A percentile compares a stretch with the other conserved stretches of the same genome.
phyloP scores from a whole-genome alignment of 2,113 vertebrate genomes.

The Rhea pennata region DNA sequence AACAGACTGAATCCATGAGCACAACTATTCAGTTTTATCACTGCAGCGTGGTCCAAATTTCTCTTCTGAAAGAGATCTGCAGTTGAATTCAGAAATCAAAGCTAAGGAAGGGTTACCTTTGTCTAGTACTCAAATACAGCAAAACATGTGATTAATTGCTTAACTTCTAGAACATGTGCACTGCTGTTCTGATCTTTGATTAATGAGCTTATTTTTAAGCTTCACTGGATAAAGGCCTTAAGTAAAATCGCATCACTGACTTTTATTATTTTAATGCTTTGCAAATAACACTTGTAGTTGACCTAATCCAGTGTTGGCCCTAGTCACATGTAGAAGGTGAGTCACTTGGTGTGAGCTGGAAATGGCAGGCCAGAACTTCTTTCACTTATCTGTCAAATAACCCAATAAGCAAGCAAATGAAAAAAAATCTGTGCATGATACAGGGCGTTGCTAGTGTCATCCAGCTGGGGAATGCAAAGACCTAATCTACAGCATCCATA shows the following conservation, averaged over 20 bases:
- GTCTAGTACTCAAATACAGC: not conserved
- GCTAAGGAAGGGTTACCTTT: not conserved
- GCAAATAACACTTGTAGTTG: not conserved
- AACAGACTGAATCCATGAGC: not conserved
- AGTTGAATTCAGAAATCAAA: not conserved
- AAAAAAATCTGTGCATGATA: not conserved
- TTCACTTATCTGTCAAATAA: not conserved
- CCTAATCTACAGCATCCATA: not conserved
- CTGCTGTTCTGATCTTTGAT: not conserved
- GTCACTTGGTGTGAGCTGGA: not conserved
- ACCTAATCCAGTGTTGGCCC: not conserved
- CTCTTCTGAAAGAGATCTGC: not conserved
- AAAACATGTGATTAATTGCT: not conserved
- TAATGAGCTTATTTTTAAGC: constrained; percentile 5
- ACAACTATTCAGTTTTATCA: not conserved
- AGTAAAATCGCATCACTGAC: not conserved
- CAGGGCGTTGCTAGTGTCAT: not conserved
- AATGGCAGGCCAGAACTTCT: not conserved
- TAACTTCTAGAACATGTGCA: not conserved
- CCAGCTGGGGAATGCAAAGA: not conserved
- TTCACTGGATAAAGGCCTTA: not conserved
- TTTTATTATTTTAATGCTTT: not conserved
- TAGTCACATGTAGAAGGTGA: not conserved
- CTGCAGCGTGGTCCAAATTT: not conserved
- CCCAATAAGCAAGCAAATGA: not conserved